These are phyloP conservation scores for Polypterus bichir DNA, from an alignment of 2,113 vertebrate genomes.

Conservation along the genomic window DNA sequence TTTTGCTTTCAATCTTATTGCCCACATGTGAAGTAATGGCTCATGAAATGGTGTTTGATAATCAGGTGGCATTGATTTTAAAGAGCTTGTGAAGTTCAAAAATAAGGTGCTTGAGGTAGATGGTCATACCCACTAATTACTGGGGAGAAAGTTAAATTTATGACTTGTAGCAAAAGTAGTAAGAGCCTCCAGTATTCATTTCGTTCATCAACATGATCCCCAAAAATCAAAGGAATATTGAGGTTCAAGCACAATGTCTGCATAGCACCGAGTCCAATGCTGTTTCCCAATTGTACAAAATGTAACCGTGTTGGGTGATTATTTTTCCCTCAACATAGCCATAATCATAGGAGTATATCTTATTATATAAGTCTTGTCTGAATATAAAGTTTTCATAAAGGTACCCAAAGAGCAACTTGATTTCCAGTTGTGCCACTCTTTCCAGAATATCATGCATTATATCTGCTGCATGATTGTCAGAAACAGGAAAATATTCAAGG, in stretches of 20 bases:
- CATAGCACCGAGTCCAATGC: constrained; percentile 15
- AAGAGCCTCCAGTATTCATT: constrained; percentile 17
- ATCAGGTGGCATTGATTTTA: not conserved
- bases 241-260: constrained; percentile 16
- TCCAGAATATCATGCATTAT: constrained; percentile 23
- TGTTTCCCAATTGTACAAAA: constrained; percentile 18
- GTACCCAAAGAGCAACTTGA: constrained; percentile 22
- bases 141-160: not conserved
- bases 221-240: constrained; percentile 17
- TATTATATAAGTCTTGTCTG: constrained; percentile 8
- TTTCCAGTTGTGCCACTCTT: constrained; percentile 20
- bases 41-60: not conserved
- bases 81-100: not conserved
- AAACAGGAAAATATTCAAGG: constrained; percentile 11
- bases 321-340: constrained; percentile 14
- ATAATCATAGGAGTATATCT: constrained; percentile 22
- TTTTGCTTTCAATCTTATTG: not conserved
- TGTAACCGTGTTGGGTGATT: constrained; percentile 8
- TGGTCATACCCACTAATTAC: not conserved
- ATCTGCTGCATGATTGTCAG: constrained; percentile 17
- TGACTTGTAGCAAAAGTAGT: not conserved
- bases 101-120: not conserved
- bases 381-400: constrained; percentile 12
- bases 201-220: constrained; percentile 19
- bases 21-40: not conserved